These are phyloP conservation scores for Sprattus sprattus DNA, from an alignment of 2,113 vertebrate species.

Conservation along the genomic window DNA sequence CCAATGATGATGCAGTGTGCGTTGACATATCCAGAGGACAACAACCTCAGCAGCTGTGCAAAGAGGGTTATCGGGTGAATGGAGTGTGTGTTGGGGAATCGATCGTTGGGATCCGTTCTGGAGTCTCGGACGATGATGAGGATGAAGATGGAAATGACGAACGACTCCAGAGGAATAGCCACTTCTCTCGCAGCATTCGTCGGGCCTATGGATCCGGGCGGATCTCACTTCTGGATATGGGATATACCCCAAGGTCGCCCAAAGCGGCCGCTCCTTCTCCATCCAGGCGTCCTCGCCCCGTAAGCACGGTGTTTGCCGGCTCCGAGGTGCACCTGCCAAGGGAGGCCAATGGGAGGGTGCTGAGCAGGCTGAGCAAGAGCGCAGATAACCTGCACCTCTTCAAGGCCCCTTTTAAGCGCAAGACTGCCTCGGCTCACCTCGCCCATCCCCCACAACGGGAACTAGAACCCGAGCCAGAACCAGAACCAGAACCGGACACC, in stretches of 20 bases:
- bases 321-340: slow-evolving; percentile 56
- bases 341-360: slow-evolving; percentile 63
- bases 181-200: slow-evolving; percentile 86
- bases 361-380: slow-evolving; percentile 84
- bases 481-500: slow-evolving; percentile 31
- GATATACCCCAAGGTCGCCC: slow-evolving; percentile 5
- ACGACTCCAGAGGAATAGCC: slow-evolving; percentile 79
- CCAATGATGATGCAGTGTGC: slow-evolving; percentile 48
- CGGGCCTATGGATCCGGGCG: slow-evolving; percentile 87
- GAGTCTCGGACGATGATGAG: slow-evolving; percentile 58
- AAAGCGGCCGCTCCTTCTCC: slow-evolving; percentile 42
- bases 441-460: not conserved
- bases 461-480: not conserved
- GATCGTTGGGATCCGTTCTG: not conserved
- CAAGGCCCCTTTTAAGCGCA: slow-evolving; percentile 81
- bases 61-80: slow-evolving; percentile 32
- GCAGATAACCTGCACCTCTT: slow-evolving; percentile 84
- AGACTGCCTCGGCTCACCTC: slow-evolving; percentile 71
- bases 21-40: slow-evolving; percentile 36
- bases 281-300: slow-evolving; percentile 52
- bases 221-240: slow-evolving; percentile 77
- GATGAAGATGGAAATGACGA: slow-evolving; percentile 71
- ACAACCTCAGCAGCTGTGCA: slow-evolving; percentile 51
- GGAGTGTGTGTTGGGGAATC: not conserved
- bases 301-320: slow-evolving; percentile 47